Base-by-base conservation (phyloP, 2,797 vertebrate genomes). In the Lophura swinhoii region DNA sequence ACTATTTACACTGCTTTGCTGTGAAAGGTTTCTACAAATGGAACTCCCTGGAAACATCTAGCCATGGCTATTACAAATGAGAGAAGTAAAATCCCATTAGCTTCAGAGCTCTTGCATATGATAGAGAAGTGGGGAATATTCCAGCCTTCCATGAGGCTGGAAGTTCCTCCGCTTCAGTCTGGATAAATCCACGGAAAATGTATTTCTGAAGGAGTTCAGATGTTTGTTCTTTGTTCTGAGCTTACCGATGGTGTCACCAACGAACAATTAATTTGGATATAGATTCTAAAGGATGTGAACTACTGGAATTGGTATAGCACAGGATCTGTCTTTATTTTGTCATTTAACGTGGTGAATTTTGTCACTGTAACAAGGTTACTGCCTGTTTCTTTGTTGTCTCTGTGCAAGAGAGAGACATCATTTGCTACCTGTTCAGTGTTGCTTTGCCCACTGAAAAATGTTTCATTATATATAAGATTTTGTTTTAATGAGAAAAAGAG, bases 401-500 rank as follows among this genome's bases (percentile, higher is more conserved):
- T 77, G 64, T 66, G 46, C 24, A 8, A 24, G 88, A 37, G 59
- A 44, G 51, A 28, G 68, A 67, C 77, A 24, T 51, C 49, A 44
- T 14, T 82, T 82, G n/a, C 41, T 90, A 26, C 51, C n/a, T 7
- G 8, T 67, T 73, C 67, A 33, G 56, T 33, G 56, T 33, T 58
- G 39, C 41, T 92, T 78, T 91, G 39, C 29, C 29, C 56, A 74
- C 60, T 79, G 81, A 75, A 67, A 85, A 88, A 46, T 39, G 28
- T 56, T 86, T 77, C 39, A 59, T 29, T 85, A 3, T 48, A 31
- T 41, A 37, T 63, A 60, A 75, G 70, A 79, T 49, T 39, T 70
- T 69, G 28, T 46, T 88, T 71, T 92, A 95, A 93, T 94, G 76
- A 91, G 70, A 72, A 64, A 80, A 68, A 71, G 39, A 28, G 31